phyloP scores from a whole-genome alignment of 2,888 invertebrate species.

The Aphidoletes aphidimyza region DNA sequence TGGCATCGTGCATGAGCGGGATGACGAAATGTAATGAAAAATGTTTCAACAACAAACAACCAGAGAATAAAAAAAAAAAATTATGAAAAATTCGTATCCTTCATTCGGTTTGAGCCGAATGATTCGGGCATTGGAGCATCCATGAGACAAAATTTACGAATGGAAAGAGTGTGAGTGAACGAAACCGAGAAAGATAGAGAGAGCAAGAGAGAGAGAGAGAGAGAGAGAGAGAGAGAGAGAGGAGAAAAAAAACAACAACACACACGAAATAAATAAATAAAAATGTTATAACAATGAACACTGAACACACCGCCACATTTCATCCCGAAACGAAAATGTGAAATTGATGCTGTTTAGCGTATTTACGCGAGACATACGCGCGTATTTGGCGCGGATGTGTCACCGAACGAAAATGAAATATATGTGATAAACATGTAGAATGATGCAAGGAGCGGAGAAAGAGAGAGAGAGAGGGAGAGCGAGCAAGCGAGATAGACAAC shows the following conservation, averaged over 20 bases:
- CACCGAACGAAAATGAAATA: constrained; percentile 50
- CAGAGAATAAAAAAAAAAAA: neutral
- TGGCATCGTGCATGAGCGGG: neutral
- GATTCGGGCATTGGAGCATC: too few species aligned
- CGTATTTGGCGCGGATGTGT: constrained; percentile 44
- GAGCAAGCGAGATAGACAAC: too few species aligned
- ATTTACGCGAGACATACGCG: constrained; percentile 22
- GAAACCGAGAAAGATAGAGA: neutral
- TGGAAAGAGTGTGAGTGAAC: too few species aligned
- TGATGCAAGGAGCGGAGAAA: neutral
- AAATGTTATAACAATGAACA: constrained; percentile 54
- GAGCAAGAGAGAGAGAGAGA: neutral
- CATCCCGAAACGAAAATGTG: constrained; percentile 18
- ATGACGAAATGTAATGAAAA: constrained; percentile 51
- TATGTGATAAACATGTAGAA: constrained; percentile 52
- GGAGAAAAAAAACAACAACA: neutral
- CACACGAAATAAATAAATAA: constrained; percentile 7
- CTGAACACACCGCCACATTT: constrained; percentile 52
- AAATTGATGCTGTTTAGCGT: constrained; percentile 54
- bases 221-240: neutral
- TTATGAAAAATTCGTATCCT: constrained; percentile 9
- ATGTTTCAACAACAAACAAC: constrained; percentile 8
- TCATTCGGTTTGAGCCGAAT: neutral
- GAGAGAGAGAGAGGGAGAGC: neutral
- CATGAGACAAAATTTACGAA: too few species aligned